Percentiles rank a stretch among this genome's conserved stretches.
Conservation (phyloP, 2,113 vertebrate species). For the Tenebrosternarchus preto region DNA sequence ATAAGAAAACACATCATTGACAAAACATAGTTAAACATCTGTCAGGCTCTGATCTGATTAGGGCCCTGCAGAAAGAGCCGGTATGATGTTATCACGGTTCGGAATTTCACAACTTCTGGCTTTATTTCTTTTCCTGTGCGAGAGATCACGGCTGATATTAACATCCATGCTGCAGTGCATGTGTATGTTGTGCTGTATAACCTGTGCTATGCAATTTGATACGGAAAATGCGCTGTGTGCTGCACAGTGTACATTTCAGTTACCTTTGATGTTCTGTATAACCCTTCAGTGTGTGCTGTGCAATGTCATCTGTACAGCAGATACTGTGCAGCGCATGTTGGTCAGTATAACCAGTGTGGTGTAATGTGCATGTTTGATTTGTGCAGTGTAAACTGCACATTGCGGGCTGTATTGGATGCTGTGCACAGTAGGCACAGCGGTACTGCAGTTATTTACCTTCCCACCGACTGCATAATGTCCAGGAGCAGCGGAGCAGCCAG, state of each 20-base stretch:
- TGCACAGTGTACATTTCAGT: no score
- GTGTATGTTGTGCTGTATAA: neutral
- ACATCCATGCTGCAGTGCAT: neutral
- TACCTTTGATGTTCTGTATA: no score
- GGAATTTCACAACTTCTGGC: slow-evolving; percentile 1
- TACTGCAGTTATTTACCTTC: slow-evolving; percentile 77
- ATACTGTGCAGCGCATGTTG: neutral
- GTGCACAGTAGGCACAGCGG: neutral
- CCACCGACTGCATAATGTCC: slow-evolving; percentile 98
- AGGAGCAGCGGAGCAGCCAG: slow-evolving; percentile 92
- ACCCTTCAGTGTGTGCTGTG: no score
- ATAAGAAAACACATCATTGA: slow-evolving; percentile 43
- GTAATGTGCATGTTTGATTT: neutral
- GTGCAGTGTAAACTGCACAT: slow-evolving; percentile 29
- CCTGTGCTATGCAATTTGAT: no score
- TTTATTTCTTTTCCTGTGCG: neutral
- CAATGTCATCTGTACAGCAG: no score
- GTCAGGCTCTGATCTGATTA: slow-evolving; percentile 54
- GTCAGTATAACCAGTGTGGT: neutral
- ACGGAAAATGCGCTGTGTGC: no score
- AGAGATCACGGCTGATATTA: neutral
- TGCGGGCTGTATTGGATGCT: neutral
- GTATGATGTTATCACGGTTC: neutral
- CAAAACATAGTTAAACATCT: slow-evolving; percentile 63
- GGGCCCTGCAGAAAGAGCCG: neutral